Percentiles rank a stretch among this genome's conserved stretches.
Evolutionary conservation across 2,797 vertebrate species (phyloP).

Genomic region (Emydoidea blandingii): DNA sequence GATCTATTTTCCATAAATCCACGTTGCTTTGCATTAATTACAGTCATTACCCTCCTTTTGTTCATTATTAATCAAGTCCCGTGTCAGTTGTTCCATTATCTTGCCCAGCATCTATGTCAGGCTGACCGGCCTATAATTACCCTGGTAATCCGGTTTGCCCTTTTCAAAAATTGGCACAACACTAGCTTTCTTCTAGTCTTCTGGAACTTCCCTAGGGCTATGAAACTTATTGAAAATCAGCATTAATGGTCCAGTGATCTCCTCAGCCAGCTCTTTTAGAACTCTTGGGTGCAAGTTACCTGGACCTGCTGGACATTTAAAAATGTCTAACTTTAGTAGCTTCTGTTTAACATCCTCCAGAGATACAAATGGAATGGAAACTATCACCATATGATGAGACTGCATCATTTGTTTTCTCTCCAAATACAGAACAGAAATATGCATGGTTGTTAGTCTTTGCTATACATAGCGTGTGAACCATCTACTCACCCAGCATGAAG

Average conservation of each 20-base stretch:
- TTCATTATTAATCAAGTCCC: too few relatives aligned
- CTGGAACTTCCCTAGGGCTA: background rate
- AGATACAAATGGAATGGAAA: too few relatives aligned
- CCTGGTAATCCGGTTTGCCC: background rate
- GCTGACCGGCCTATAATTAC: too few relatives aligned
- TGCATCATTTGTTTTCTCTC: background rate
- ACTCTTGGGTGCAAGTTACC: background rate
- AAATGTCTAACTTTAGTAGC: background rate
- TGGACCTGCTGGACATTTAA: background rate
- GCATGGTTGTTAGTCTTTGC: background rate
- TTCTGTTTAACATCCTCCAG: too few relatives aligned
- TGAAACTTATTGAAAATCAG: background rate
- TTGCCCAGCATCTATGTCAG: too few relatives aligned
- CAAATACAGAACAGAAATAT: background rate
- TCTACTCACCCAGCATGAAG: background rate
- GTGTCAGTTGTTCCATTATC: too few relatives aligned
- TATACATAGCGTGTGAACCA: background rate
- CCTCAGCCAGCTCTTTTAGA: background rate
- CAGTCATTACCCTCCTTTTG: too few relatives aligned
- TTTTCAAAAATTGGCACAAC: background rate
- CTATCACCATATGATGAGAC: background rate
- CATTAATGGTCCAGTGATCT: background rate
- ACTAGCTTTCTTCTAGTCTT: background rate
- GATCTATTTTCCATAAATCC: too few relatives aligned
- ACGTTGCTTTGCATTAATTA: too few relatives aligned